A percentile compares a stretch with the other conserved stretches of the same genome.
phyloP scores from a whole-genome alignment of 2,113 vertebrate genomes.

The Galbula dea region DNA sequence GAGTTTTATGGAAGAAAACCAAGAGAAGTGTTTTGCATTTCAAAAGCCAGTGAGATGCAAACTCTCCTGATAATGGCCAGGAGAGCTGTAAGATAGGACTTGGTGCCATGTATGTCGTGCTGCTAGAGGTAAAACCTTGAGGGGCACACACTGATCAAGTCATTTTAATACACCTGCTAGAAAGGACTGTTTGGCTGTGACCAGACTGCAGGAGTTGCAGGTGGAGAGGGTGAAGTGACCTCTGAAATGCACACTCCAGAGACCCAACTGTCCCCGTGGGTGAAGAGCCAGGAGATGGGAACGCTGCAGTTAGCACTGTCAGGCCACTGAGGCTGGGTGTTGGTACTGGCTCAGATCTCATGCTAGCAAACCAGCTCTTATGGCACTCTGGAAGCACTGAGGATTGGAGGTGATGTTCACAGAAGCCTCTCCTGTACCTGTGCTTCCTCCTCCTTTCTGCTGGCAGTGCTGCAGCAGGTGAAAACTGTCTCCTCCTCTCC shows the following conservation, averaged over 20 bases:
- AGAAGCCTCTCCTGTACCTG: background rate
- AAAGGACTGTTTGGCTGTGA: background rate
- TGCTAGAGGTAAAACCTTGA: background rate
- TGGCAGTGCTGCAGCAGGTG: background rate
- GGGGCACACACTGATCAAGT: background rate
- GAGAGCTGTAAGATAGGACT: background rate
- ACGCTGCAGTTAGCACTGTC: background rate
- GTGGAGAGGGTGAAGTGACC: background rate
- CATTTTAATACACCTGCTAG: background rate
- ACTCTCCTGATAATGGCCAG: background rate
- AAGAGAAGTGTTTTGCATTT: background rate
- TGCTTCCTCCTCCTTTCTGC: background rate
- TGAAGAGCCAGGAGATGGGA: background rate
- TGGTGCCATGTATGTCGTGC: background rate
- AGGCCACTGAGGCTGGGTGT: too few species aligned
- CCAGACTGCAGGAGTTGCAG: background rate
- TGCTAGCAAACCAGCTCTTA: background rate
- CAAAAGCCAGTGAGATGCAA: slow-evolving; percentile 6
- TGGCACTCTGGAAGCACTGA: background rate
- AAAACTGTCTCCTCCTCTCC: background rate
- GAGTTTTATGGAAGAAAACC: background rate
- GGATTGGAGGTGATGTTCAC: background rate
- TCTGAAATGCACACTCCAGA: background rate
- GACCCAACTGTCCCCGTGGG: background rate
- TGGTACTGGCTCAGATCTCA: background rate